Base-by-base conservation (phyloP, 2,113 vertebrate genomes). In the Camelus dromedarius region DNA sequence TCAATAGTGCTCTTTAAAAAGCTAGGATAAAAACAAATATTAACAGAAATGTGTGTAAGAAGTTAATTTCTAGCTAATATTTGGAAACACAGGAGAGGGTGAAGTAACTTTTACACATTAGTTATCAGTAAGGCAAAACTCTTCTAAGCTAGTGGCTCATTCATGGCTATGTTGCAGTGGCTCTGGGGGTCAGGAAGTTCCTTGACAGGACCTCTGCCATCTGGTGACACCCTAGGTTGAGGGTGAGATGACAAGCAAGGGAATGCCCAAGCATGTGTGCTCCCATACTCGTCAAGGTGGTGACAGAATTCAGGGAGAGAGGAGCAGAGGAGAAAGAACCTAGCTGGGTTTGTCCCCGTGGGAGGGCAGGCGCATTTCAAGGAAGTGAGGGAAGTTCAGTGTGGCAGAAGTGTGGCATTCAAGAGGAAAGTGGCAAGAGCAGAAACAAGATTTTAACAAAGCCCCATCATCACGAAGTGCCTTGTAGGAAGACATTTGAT, bases 221-320 rank as follows among this genome's bases (percentile, higher is more conserved):
- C 28, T 60, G 50, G 3, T 42, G 69, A 54, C 69, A 12, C 11
- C 24, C 15, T n/a, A 35, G 42, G 60, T 46, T 46, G 35, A 87
- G 12, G 5, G 67, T 46, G 56, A n/a, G 19, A 24, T 28, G 28
- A 42, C 48, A 38, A 48, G 7, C 28, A 20, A 42, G 11, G 48
- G 56, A 22, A 5, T 52, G 56, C 20, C 35, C 1, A 1, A 32
- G 60, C 7, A 0, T 4, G 30, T 0, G 1, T 8, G 38, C 32
- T 46, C 7, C 2, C 19, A 1, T 77, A 15, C 4, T 2, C 24
- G 2, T 30, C 10, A n/a, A 1, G 5, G 35, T 30, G 10, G n/a
- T 32, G 19, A 73, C 3, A 58, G 22, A n/a, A 5, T 32, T 18
- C 14, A 38, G 8, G 20, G 30, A 10, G 5, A 1, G 60, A 2